phyloP scores from a whole-genome alignment of 1,140 invertebrate genomes.

The Samia ricini region DNA sequence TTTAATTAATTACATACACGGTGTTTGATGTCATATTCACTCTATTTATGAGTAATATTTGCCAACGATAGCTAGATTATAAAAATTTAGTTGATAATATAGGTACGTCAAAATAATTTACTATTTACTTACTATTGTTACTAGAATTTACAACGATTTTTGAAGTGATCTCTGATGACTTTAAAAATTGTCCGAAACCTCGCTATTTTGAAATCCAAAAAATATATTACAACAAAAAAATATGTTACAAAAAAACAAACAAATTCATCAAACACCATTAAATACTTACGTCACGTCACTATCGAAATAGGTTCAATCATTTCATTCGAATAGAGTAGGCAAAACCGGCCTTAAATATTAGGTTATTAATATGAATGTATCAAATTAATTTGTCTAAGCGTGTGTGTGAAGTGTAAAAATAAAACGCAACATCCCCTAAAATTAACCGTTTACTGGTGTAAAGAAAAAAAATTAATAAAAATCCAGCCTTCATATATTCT shows the following conservation, averaged over 20 bases:
- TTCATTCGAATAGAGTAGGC: conserved; percentile 64
- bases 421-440: not conserved
- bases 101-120: too few species aligned
- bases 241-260: conserved; percentile 33
- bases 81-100: too few species aligned
- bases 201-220: conserved; percentile 26
- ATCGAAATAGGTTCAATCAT: conserved; percentile 37
- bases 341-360: conserved; percentile 64
- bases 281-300: conserved; percentile 38
- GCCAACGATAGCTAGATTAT: too few species aligned
- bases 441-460: not conserved
- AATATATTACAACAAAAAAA: conserved; percentile 18
- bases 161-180: conserved; percentile 27
- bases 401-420: conserved; percentile 17
- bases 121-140: too few species aligned
- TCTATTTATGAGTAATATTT: too few species aligned
- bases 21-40: conserved; percentile 50
- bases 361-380: not conserved
- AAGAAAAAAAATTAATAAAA: too few species aligned
- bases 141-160: conserved; percentile 54
- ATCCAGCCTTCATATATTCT: not conserved
- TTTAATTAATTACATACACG: conserved; percentile 39
- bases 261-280: conserved; percentile 64
- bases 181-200: not conserved
- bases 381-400: conserved; percentile 40